Conservation (phyloP, 2,888 invertebrate genomes). For the Griposia aprilina region DNA sequence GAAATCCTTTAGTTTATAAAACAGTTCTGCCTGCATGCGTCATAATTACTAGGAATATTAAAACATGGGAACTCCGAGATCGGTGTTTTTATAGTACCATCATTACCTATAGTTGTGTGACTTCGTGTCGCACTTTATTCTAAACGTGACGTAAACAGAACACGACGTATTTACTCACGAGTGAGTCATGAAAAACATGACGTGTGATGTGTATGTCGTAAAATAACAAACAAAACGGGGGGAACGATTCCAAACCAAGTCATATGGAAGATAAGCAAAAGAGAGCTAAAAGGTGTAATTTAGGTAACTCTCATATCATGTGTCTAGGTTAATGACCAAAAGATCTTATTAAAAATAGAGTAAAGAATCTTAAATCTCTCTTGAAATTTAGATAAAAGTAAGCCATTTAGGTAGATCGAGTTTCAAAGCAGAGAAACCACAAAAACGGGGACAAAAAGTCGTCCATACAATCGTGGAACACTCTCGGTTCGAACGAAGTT, state of each 20-base stretch:
- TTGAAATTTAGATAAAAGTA: slow-evolving; percentile 12
- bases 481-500: no score
- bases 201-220: not conserved
- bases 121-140: slow-evolving; percentile 18
- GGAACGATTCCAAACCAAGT: not conserved
- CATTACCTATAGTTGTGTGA: slow-evolving; percentile 11
- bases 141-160: slow-evolving; percentile 44
- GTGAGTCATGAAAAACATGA: slow-evolving; percentile 53
- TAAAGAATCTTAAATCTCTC: slow-evolving; percentile 19
- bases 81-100: slow-evolving; percentile 17
- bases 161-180: slow-evolving; percentile 27
- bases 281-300: not conserved
- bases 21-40: not conserved
- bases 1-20: slow-evolving; percentile 17
- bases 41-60: slow-evolving; percentile 14
- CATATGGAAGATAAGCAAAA: not conserved
- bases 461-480: no score
- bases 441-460: not conserved
- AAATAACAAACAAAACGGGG: slow-evolving; percentile 10
- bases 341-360: slow-evolving; percentile 23
- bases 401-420: not conserved
- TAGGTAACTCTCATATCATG: not conserved
- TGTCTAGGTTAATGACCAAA: slow-evolving; percentile 39
- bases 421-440: slow-evolving; percentile 6
- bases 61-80: slow-evolving; percentile 31